A percentile compares a stretch with the other conserved stretches of the same genome.
Evolutionary conservation across 2,113 vertebrate species (phyloP).

Genomic region (Alaudala cheleensis): DNA sequence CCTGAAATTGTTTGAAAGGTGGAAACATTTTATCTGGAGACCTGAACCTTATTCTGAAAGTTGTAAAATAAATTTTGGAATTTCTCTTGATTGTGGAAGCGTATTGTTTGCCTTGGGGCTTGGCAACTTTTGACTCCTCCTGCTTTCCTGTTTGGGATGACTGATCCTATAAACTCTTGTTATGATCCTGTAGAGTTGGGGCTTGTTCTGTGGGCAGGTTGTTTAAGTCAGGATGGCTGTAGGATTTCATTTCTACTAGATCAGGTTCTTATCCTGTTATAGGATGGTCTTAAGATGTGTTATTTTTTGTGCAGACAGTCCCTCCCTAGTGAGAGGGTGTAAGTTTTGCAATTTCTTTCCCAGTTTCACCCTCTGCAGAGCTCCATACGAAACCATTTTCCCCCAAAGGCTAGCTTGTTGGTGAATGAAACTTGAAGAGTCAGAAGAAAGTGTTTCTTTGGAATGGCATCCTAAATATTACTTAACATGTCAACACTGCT

Average conservation of each 20-base stretch:
- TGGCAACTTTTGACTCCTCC: neutral
- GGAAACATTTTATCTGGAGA: neutral
- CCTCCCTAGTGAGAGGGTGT: neutral
- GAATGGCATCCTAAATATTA: neutral
- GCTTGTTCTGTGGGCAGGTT: neutral
- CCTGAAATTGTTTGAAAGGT: neutral
- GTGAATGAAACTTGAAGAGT: neutral
- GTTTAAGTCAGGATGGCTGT: neutral
- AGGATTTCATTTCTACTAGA: neutral
- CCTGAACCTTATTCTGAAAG: neutral
- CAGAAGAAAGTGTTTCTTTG: neutral
- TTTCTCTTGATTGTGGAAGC: neutral
- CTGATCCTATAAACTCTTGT: neutral
- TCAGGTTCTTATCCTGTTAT: neutral
- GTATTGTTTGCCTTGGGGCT: neutral
- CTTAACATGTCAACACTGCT: neutral
- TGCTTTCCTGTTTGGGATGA: neutral
- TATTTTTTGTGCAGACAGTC: neutral
- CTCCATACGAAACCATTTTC: neutral
- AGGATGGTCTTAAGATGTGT: neutral
- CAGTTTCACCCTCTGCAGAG: neutral
- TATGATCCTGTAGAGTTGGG: neutral
- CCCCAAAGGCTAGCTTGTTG: fast-evolving
- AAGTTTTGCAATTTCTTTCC: neutral
- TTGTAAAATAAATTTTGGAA: neutral